These are phyloP conservation scores for Rhopalosiphum padi DNA, from an alignment of 1,140 invertebrate genomes.

Conservation along the genomic window DNA sequence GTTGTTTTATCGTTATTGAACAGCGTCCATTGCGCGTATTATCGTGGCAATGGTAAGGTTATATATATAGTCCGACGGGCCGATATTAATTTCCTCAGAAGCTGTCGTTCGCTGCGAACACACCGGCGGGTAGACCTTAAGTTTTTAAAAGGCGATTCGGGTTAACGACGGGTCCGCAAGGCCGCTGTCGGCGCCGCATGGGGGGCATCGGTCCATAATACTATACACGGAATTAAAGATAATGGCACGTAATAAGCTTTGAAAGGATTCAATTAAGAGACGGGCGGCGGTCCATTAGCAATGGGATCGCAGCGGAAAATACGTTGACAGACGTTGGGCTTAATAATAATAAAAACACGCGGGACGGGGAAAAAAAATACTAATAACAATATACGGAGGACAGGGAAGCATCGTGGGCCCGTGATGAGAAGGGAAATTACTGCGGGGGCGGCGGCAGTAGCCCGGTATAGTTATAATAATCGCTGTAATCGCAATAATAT, in stretches of 20 bases:
- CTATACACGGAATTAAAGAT: slow-evolving; percentile 46
- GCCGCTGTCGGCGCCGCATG: not conserved
- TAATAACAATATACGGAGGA: not conserved
- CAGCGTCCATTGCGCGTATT: not conserved
- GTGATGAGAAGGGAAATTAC: not conserved
- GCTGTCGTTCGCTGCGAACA: not conserved
- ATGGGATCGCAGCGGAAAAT: slow-evolving; percentile 11
- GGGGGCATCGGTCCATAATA: not conserved
- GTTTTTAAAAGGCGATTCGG: slow-evolving; percentile 46
- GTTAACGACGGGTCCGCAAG: not conserved
- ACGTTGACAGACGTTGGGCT: slow-evolving; percentile 51
- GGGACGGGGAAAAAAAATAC: not conserved
- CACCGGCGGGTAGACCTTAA: not conserved
- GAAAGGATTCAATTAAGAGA: slow-evolving; percentile 56
- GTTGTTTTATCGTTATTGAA: not conserved
- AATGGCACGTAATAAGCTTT: slow-evolving; percentile 52
- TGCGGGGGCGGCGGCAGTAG: not conserved
- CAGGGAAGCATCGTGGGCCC: too few species aligned
- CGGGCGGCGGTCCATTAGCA: slow-evolving; percentile 50
- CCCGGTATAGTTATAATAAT: not conserved
- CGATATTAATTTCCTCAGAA: slow-evolving; percentile 25
- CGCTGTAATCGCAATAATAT: not conserved
- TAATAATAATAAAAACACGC: slow-evolving; percentile 27
- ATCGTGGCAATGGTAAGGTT: not conserved
- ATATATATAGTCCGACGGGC: not conserved